These are phyloP conservation scores for Syngnathus typhle DNA, from an alignment of 2,113 vertebrate genomes.

Conservation along the genomic window DNA sequence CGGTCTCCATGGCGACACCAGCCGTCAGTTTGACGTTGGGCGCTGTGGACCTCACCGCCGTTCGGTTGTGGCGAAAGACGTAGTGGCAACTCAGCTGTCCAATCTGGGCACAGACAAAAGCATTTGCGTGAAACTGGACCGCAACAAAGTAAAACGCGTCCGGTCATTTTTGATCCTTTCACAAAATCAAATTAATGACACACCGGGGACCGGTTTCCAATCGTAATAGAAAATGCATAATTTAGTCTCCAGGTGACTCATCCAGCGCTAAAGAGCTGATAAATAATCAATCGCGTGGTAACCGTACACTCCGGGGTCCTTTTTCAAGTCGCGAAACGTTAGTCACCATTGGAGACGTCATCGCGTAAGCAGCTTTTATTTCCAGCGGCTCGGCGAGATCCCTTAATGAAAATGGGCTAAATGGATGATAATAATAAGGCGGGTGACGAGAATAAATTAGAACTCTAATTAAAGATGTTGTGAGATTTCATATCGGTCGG, in stretches of 20 bases:
- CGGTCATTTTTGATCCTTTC: background rate
- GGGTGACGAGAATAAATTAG: slow-evolving; percentile 22
- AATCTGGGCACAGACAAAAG: slow-evolving; percentile 67
- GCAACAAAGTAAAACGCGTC: background rate
- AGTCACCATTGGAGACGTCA: slow-evolving; percentile 29
- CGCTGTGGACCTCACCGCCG: slow-evolving; percentile 78
- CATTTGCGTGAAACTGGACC: too few species aligned
- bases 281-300: slow-evolving; percentile 65
- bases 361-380: slow-evolving; percentile 18
- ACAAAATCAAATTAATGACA: background rate
- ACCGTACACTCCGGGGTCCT: slow-evolving; percentile 64
- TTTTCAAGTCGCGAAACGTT: slow-evolving; percentile 65
- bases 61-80: slow-evolving; percentile 83
- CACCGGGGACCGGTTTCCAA: background rate
- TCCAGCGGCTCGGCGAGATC: background rate
- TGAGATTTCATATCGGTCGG: slow-evolving; percentile 26
- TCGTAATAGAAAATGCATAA: slow-evolving; percentile 2
- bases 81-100: slow-evolving; percentile 84
- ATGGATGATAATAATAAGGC: background rate
- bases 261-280: slow-evolving; percentile 42
- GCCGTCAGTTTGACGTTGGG: slow-evolving; percentile 80
- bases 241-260: slow-evolving; percentile 14
- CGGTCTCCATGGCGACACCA: slow-evolving; percentile 83
- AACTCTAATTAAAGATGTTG: slow-evolving; percentile 17
- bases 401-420: slow-evolving; percentile 1